Base-by-base conservation (phyloP, 2,797 vertebrate genomes). In the Galago senegalensis region DNA sequence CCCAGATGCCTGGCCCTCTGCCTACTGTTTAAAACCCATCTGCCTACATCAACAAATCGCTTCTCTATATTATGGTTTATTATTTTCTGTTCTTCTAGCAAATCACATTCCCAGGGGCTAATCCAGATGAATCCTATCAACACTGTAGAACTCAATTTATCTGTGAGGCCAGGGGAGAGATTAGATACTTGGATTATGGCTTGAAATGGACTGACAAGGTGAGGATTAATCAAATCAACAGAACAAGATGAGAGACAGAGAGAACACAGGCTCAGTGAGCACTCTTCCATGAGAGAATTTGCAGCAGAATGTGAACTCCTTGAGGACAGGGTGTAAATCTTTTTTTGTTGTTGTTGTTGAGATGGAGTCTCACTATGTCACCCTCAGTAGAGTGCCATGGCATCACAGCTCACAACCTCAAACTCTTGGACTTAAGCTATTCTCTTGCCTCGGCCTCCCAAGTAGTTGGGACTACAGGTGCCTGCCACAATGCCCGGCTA, bases 41-140 rank as follows among this genome's bases (percentile, higher is more conserved):
- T 95, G 85, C n/a, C 75, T 31, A 8, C 20, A 73, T 97, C 83
- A 90, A 93, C 49, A 94, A 97, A 95, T 58, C 92, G 53, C 72
- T 61, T 94, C 60, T 89, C 53, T 63, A 31, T 82, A 87, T 20
- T 18, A 27, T 17, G n/a, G 20, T 95, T 96, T 95, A 93, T 95
- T 96, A 69, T 93, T 97, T 97, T 93, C 73, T 97, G 61, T 94
- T 97, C 76, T 94, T 43, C 27, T 93, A 93, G 87, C 37, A 91
- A 96, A 95, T 95, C 83, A 95, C 72, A 91, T 96, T 95, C 86
- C 37, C 9, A n/a, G 79, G 56, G 29, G 46, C 37, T 77, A 95
- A 94, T 92, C 53, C 95, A 89, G 37, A 65, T 89, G 46, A 96
- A 97, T 94, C 67, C 67, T 94, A 90, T 82, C 94, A 96, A 89